phyloP scores from a whole-genome alignment of 2,797 vertebrate species.

The Muscicapa striata region DNA sequence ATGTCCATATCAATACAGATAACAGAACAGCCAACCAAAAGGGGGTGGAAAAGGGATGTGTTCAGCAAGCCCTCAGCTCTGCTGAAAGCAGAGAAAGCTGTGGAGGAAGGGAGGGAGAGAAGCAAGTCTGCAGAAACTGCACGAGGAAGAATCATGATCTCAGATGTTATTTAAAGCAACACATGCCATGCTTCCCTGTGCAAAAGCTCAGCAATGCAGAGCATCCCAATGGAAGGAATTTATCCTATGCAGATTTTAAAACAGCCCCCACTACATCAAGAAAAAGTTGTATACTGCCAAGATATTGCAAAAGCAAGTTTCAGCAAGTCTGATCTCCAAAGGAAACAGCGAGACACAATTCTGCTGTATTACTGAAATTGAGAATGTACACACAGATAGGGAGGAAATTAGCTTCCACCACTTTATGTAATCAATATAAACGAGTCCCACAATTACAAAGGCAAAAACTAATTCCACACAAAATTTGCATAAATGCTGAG shows the following conservation, averaged over 20 bases:
- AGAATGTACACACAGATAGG: not conserved
- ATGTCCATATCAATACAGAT: not conserved
- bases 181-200: not conserved
- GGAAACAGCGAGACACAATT: fast-evolving
- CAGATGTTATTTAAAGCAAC: not conserved
- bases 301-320: not conserved
- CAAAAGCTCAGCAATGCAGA: not conserved
- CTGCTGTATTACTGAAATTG: not conserved
- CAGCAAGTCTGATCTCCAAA: not conserved
- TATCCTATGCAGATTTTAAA: not conserved
- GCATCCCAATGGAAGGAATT: not conserved
- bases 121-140: not conserved
- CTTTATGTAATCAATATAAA: not conserved
- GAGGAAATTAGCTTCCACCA: not conserved
- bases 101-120: not conserved
- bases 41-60: not conserved
- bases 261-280: not conserved
- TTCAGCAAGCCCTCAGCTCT: not conserved
- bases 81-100: not conserved
- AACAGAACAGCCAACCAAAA: not conserved
- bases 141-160: not conserved
- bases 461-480: not conserved
- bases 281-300: not conserved
- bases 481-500: not conserved
- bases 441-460: not conserved